phyloP scores from a whole-genome alignment of 64 coral and sea anemone genomes.

The Pachyseris speciosa region DNA sequence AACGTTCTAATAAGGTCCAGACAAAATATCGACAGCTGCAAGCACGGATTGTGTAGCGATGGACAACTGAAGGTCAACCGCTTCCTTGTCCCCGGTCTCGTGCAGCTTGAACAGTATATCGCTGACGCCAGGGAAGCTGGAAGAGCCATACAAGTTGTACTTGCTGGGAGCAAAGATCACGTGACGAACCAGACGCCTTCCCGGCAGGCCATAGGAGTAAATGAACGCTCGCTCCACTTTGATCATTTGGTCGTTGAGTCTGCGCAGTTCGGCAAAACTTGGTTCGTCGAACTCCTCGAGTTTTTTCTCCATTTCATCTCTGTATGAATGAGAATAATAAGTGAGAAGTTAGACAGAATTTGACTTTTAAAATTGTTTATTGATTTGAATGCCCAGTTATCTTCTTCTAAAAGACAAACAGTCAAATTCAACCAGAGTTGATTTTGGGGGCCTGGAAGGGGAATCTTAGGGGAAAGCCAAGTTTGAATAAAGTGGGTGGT shows the following conservation, averaged over 20 bases:
- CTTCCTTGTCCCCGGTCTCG: conserved; percentile 43
- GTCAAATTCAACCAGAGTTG: too few relatives aligned
- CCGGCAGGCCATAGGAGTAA: conserved; percentile 81
- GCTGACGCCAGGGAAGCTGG: conserved; percentile 75
- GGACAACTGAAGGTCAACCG: conserved; percentile 71
- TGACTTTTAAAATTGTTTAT: too few relatives aligned
- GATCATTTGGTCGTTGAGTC: conserved; percentile 83
- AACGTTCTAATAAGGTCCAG: neutral
- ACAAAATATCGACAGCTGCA: conserved; percentile 52
- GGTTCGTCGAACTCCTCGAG: neutral
- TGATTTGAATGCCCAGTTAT: too few relatives aligned
- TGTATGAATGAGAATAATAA: neutral
- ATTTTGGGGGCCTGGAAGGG: too few relatives aligned
- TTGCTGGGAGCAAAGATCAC: conserved; percentile 72
- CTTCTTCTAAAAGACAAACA: too few relatives aligned
- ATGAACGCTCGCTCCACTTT: conserved; percentile 76
- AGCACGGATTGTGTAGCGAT: conserved; percentile 54
- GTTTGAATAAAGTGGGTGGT: too few relatives aligned
- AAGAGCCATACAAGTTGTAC: conserved; percentile 69
- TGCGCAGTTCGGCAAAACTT: conserved; percentile 42
- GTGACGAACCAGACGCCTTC: conserved; percentile 63
- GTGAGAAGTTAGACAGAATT: neutral
- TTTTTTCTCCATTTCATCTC: conserved; percentile 2
- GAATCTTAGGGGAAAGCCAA: too few relatives aligned
- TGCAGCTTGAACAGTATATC: conserved; percentile 52